phyloP scores from a whole-genome alignment of 2,113 vertebrate genomes.

The Panthera leo region DNA sequence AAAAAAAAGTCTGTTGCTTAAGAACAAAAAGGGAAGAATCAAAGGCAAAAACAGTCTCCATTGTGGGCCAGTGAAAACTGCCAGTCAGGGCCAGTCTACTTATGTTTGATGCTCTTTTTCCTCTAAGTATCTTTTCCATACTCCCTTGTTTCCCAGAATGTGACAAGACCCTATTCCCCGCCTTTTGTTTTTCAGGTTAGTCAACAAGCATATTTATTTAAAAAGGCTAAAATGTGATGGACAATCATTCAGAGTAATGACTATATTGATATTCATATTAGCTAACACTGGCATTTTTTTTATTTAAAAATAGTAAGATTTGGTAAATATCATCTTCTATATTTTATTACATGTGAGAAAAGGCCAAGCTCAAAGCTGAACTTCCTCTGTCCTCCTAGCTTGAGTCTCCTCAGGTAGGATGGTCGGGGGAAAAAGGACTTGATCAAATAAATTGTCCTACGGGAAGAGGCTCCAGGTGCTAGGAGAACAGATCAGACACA shows the following conservation, averaged over 20 bases:
- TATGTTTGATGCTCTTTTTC: neutral
- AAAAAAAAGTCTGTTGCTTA: neutral
- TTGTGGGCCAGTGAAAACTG: neutral
- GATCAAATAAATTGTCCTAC: neutral
- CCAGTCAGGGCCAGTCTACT: neutral
- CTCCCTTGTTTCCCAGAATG: neutral
- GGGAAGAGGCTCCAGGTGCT: neutral
- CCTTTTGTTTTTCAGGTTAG: neutral
- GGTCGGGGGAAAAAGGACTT: neutral
- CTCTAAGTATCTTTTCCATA: neutral
- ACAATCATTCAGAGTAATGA: neutral
- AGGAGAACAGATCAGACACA: neutral
- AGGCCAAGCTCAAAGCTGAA: neutral
- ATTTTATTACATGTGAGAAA: constrained; percentile 20
- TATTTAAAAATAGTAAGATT: neutral
- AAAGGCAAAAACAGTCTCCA: constrained; percentile 24
- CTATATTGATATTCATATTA: neutral
- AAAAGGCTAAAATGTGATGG: neutral
- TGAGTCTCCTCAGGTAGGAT: neutral
- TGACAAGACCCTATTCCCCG: neutral
- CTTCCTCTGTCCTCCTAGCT: neutral
- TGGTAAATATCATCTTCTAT: neutral
- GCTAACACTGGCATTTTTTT: neutral
- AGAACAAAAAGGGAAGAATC: constrained; percentile 26
- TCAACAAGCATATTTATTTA: neutral